A percentile compares a stretch with the other conserved stretches of the same genome.
Conservation (phyloP, 2,888 invertebrate genomes). For the Onthophagus sagittarius region DNA sequence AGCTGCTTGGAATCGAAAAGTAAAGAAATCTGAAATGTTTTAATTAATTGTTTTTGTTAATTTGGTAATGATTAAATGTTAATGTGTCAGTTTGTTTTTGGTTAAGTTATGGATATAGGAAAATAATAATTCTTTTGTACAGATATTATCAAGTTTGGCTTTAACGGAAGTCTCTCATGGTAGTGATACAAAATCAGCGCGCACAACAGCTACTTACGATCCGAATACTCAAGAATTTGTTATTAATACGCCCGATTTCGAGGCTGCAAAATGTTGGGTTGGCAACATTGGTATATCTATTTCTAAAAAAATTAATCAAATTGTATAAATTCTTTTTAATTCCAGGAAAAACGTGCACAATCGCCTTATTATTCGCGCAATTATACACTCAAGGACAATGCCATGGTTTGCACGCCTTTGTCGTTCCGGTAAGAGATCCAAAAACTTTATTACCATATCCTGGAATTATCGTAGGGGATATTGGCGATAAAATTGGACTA, state of each 20-base stretch:
- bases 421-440: conserved; percentile 80
- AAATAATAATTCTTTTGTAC: conserved; percentile 23
- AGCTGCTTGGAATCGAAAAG: conserved; percentile 68
- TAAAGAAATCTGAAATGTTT: too few species aligned
- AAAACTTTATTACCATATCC: conserved; percentile 73
- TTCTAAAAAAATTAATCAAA: background rate
- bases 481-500: conserved; percentile 89
- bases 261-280: conserved; percentile 95
- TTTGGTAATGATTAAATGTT: too few species aligned
- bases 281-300: conserved; percentile 75
- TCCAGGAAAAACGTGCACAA: conserved; percentile 75
- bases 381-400: conserved; percentile 73
- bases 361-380: conserved; percentile 86
- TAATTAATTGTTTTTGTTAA: background rate
- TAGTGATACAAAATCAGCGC: conserved; percentile 87
- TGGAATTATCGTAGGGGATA: conserved; percentile 84
- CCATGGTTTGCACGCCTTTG: conserved; percentile 86
- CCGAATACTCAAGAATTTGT: conserved; percentile 73
- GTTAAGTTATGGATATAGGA: background rate
- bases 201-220: conserved; percentile 87
- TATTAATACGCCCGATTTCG: conserved; percentile 88
- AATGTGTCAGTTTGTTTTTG: too few species aligned
- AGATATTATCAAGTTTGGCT: conserved; percentile 79
- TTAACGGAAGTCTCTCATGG: conserved; percentile 94
- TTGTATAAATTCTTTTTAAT: conserved; percentile 17